Evolutionary conservation across 2,797 vertebrate species (phyloP).

Genomic region (Gephyroberyx darwinii): DNA sequence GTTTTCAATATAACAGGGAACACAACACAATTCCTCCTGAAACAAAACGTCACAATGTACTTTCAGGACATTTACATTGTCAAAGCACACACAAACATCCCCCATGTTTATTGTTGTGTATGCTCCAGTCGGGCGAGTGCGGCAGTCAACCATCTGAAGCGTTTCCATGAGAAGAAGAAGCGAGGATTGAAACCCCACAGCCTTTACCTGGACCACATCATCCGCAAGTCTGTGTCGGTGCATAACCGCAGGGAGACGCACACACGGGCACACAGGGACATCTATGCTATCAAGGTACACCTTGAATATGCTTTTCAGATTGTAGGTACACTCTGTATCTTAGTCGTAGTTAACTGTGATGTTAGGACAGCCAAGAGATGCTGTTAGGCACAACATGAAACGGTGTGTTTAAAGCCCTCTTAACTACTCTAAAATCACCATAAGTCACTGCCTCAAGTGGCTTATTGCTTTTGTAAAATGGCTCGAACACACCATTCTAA

Average conservation of each 20-base stretch:
- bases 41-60: not conserved
- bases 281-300: constrained; percentile 93
- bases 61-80: not conserved
- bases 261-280: constrained; percentile 90
- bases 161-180: constrained; percentile 98
- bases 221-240: constrained; percentile 91
- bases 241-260: constrained; percentile 91
- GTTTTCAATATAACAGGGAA: not conserved
- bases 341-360: not conserved
- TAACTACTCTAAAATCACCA: not conserved
- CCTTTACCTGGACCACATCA: constrained; percentile 96
- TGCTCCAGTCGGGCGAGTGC: constrained; percentile 91
- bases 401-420: too few species aligned
- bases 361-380: too few species aligned
- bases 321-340: not conserved
- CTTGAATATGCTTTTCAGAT: not conserved
- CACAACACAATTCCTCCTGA: not conserved
- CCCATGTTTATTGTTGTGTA: not conserved
- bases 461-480: too few species aligned
- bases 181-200: constrained; percentile 93
- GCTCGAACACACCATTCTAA: too few species aligned
- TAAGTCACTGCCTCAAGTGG: not conserved
- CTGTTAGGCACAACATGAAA: too few species aligned
- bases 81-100: not conserved
- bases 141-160: constrained; percentile 95